phyloP scores from a whole-genome alignment of 2,797 vertebrate genomes.

The Betta splendens region DNA sequence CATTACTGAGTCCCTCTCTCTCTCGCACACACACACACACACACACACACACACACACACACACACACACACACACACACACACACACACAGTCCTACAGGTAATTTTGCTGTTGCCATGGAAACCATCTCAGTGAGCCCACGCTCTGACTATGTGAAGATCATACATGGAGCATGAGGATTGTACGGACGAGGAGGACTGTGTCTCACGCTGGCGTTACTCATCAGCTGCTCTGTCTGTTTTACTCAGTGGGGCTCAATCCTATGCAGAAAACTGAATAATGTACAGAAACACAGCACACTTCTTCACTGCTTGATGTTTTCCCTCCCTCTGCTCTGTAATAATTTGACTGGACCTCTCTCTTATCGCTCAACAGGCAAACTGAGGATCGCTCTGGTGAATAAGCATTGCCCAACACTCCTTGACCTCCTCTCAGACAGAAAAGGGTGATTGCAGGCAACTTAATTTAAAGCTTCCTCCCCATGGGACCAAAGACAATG shows the following conservation, averaged over 20 bases:
- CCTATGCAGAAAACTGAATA: background rate
- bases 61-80: constrained; percentile 2
- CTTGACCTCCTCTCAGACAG: constrained; percentile 66
- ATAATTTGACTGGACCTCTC: constrained; percentile 5
- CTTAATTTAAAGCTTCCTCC: constrained; percentile 68
- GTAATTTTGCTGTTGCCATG: constrained; percentile 76
- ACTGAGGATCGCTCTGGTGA: constrained; percentile 46
- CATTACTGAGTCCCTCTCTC: constrained; percentile 28
- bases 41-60: background rate
- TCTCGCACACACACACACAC: too few relatives aligned
- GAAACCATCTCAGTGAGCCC: constrained; percentile 59
- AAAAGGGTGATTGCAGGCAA: constrained; percentile 56
- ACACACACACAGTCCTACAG: constrained; percentile 47
- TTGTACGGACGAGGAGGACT: too few relatives aligned
- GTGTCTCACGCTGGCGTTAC: background rate
- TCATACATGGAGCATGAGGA: constrained; percentile 15
- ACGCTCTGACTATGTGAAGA: constrained; percentile 47
- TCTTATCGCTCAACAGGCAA: constrained; percentile 46
- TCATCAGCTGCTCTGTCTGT: background rate
- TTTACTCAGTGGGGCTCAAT: background rate
- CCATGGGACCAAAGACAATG: constrained; percentile 59
- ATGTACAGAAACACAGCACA: background rate
- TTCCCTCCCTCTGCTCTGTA: background rate
- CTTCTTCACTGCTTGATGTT: background rate
- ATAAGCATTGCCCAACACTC: constrained; percentile 47